Evolutionary conservation across 2,113 vertebrate species (phyloP), one percentile per base, ranked within the genome.

Genomic region (Lampris megalopsis): DNA sequence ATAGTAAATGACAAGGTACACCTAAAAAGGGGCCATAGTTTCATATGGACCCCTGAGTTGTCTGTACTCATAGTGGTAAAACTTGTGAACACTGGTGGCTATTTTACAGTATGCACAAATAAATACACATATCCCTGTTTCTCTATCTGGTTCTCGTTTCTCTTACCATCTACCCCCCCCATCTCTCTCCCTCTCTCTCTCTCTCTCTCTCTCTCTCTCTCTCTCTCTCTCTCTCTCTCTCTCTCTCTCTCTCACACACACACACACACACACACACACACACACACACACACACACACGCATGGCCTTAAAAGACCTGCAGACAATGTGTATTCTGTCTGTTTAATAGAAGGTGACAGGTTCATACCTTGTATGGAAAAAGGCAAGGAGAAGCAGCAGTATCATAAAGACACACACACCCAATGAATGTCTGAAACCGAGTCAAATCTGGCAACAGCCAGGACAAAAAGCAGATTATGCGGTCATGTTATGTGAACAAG

Each of bases 321-420:
- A 63, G 73, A 64, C 77, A 75, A 76, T 62, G 79, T 74, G 84
- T 81, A 48, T 81, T 77, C 53, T 64, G 53, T 72, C 35, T 92
- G 90, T 92, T 93, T 90, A 87, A 91, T 80, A 77, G 9, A 82
- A 48, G 61, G 40, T 79, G 89, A 86, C 86, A 90, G 91, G 66
- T 62, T 42, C 72, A 41, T 63, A n/a, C 86, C 88, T 88, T 92
- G 83, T 90, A 90, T 63, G 89, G 91, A 80, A 60, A 24, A 74
- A 70, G 56, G 69, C 61, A 68, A 45, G 62, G 72, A 84, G 48
- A 76, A 41, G 64, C 47, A 36, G 13, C 11, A 50, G 66, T 42
- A 62, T 24, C 62, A 48, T 76, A 62, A 70, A 57, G 63, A 61
- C 13, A 63, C 48, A 67, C 7, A 67, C 11, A 48, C 11, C 52